These are phyloP conservation scores for Anoplophora glabripennis DNA, from an alignment of 1,140 invertebrate species.

Conservation along the genomic window DNA sequence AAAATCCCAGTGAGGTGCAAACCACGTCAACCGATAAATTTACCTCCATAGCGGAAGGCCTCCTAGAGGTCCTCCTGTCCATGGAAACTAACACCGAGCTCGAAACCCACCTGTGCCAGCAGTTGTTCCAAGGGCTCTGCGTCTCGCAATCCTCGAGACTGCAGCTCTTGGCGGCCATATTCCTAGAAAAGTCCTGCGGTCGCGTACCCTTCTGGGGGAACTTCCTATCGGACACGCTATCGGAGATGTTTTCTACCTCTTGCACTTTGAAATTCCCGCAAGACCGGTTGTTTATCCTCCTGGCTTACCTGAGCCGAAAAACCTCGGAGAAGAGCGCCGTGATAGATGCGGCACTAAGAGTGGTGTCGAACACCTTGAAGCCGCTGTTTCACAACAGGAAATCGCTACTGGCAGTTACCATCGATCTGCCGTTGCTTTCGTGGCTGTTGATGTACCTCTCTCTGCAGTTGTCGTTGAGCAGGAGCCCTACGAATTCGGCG, in stretches of 20 bases:
- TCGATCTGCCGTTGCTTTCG: slow-evolving; percentile 68
- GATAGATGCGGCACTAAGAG: slow-evolving; percentile 61
- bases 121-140: slow-evolving; percentile 68
- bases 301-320: slow-evolving; percentile 83
- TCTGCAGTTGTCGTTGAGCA: slow-evolving; percentile 65
- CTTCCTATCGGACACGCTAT: slow-evolving; percentile 78
- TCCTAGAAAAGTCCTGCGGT: slow-evolving; percentile 76
- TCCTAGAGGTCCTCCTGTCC: slow-evolving; percentile 74
- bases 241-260: slow-evolving; percentile 73
- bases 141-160: slow-evolving; percentile 56
- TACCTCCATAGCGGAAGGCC: slow-evolving; percentile 71
- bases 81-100: slow-evolving; percentile 64
- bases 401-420: slow-evolving; percentile 49
- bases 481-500: slow-evolving; percentile 42
- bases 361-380: slow-evolving; percentile 55
- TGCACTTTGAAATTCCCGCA: slow-evolving; percentile 78
- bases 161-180: slow-evolving; percentile 70
- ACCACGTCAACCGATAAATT: slow-evolving; percentile 71
- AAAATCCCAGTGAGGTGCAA: slow-evolving; percentile 49
- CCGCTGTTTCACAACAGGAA: slow-evolving; percentile 54
- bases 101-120: slow-evolving; percentile 61
- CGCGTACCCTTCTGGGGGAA: slow-evolving; percentile 85
- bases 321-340: slow-evolving; percentile 64
- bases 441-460: slow-evolving; percentile 78
- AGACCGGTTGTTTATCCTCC: slow-evolving; percentile 82